phyloP scores from a whole-genome alignment of 2,888 invertebrate species.

The Lepetodrilus schrolli region DNA sequence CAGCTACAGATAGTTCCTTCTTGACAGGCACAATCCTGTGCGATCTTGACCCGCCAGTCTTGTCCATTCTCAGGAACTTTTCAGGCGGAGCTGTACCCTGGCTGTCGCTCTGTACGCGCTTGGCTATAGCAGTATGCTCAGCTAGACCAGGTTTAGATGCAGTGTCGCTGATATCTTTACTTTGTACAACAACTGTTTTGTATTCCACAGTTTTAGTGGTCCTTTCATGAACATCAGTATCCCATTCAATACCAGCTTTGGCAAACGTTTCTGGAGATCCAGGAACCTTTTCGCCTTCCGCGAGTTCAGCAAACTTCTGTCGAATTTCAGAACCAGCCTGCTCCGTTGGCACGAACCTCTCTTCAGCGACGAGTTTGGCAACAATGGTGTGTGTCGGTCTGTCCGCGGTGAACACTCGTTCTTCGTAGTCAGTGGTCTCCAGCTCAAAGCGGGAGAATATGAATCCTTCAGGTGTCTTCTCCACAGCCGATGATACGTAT shows the following conservation, averaged over 20 bases:
- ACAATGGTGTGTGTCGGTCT: not conserved
- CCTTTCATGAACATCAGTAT: not conserved
- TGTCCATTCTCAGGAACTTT: not conserved
- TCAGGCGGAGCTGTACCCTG: not conserved
- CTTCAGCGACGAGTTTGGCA: not conserved
- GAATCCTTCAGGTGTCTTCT: slow-evolving; percentile 33
- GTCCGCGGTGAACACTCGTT: slow-evolving; percentile 28
- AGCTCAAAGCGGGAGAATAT: slow-evolving; percentile 32
- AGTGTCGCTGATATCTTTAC: not conserved
- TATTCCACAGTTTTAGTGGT: not conserved
- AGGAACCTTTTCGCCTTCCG: not conserved
- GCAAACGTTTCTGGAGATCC: not conserved
- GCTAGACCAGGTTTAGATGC: not conserved
- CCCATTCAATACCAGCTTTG: not conserved
- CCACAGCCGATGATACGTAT: slow-evolving; percentile 28
- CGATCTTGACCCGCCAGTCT: not conserved
- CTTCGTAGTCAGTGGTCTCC: slow-evolving; percentile 31
- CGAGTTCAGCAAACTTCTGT: not conserved
- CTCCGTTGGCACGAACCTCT: slow-evolving; percentile 5
- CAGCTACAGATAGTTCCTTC: not conserved
- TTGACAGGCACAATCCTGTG: slow-evolving; percentile 9
- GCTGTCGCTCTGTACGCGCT: not conserved
- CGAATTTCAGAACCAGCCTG: not conserved
- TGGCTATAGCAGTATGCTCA: not conserved
- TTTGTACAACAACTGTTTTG: not conserved